Base-by-base conservation (phyloP, 2,888 invertebrate genomes). In the Orthonychiurus folsomi region DNA sequence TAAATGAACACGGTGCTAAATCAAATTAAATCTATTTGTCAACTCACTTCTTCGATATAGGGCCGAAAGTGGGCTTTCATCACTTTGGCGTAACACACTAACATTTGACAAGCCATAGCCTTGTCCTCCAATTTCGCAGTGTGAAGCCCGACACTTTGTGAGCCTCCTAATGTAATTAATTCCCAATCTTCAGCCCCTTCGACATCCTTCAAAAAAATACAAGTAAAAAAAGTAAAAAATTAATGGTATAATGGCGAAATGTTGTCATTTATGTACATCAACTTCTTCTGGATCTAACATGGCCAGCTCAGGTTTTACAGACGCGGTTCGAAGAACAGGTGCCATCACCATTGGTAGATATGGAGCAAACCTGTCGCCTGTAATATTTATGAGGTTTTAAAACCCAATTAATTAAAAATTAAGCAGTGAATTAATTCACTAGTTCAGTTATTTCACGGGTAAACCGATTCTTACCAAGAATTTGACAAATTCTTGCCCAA, bases 401-500 rank as follows among this genome's bases (percentile, higher is more conserved):
- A 37, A 37, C 37, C 37, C 37, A 5, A 37, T 37, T 9, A 37
- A 37, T 15, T 9, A 37, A 37, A 37, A 37, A 37, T 9, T 15
- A 37, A 37, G 37, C 37, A 37, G 37, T 9, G n/a, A n/a, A n/a
- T n/a, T n/a, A n/a, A n/a, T n/a, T n/a, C n/a, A n/a, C n/a, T n/a
- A n/a, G n/a, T n/a, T n/a, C n/a, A n/a, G n/a, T n/a, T n/a, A n/a
- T n/a, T n/a, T n/a, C n/a, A n/a, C n/a, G n/a, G n/a, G n/a, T n/a
- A n/a, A n/a, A n/a, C n/a, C n/a, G n/a, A 24, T 55, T 52, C 69
- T 73, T 70, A 77, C 86, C 86, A 78, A 95, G 82, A 74, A 95
- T 89, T 79, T 94, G 94, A 80, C 99, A 99, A 79, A 99, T 95
- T 70, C 99, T 85, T 0, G 97, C 94, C 99, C 99, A 99, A 1